A percentile compares a stretch with the other conserved stretches of the same genome.
Conservation (phyloP, 2,888 invertebrate species). For the Eupithecia vulgata region DNA sequence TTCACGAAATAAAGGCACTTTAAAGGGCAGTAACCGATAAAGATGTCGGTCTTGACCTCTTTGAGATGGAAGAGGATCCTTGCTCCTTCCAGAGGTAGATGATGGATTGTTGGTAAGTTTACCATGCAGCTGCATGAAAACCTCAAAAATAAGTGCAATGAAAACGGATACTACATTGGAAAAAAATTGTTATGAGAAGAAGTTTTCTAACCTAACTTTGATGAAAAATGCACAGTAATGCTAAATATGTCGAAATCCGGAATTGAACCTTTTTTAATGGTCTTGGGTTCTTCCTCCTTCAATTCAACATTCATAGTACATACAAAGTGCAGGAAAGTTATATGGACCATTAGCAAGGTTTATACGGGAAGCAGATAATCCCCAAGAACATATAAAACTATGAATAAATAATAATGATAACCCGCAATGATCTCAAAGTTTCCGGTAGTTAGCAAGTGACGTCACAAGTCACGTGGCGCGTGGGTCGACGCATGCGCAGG, state of each 20-base stretch:
- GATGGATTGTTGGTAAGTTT: not conserved
- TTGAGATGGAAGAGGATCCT: constrained; percentile 10
- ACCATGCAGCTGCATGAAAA: not conserved
- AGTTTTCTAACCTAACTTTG: not conserved
- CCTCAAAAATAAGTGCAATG: not conserved
- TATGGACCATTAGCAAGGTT: not conserved
- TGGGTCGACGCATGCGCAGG: constrained; percentile 20
- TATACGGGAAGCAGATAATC: not conserved
- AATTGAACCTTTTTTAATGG: not conserved
- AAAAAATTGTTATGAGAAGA: not conserved
- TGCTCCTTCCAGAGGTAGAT: not conserved
- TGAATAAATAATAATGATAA: constrained; percentile 11
- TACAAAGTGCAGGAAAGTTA: not conserved
- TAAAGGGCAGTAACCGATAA: constrained; percentile 21
- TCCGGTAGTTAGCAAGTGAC: constrained; percentile 11
- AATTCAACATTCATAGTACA: not conserved
- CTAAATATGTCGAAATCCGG: not conserved
- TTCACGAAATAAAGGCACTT: constrained; percentile 25
- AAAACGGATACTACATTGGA: not conserved
- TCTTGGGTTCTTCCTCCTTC: not conserved
- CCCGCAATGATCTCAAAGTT: constrained; percentile 5
- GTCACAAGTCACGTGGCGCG: constrained; percentile 27
- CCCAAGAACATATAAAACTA: not conserved
- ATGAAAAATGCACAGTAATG: not conserved
- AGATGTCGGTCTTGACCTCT: constrained; percentile 23